Conservation (phyloP, 2,797 vertebrate species). For the Nyctalus aviator region DNA sequence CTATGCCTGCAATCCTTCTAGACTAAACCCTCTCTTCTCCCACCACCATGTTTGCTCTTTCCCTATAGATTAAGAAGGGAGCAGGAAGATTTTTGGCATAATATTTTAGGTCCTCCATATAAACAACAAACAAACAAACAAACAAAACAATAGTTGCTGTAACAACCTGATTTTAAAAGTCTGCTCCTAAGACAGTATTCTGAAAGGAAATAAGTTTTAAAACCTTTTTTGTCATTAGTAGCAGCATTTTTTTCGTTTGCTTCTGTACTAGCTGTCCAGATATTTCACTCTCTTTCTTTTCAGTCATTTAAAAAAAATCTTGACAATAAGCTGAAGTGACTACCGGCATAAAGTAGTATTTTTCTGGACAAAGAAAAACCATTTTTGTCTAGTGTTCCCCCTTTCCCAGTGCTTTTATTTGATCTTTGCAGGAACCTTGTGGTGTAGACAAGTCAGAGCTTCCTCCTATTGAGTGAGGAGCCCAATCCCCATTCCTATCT, state of each 20-base stretch:
- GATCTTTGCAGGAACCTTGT: background rate
- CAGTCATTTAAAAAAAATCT: background rate
- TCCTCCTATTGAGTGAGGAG: background rate
- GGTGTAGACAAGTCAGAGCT: background rate
- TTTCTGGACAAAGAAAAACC: background rate
- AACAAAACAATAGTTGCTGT: background rate
- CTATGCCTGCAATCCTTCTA: background rate
- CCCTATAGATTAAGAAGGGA: background rate
- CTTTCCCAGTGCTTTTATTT: constrained; percentile 17
- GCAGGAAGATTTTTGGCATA: background rate
- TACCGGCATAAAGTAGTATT: background rate
- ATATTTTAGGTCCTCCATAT: background rate
- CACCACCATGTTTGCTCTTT: background rate
- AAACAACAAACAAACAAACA: no score
- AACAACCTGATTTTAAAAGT: background rate
- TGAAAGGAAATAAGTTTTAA: constrained; percentile 25
- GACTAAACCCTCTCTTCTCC: background rate
- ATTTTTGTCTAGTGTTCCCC: background rate
- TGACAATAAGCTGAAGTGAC: background rate
- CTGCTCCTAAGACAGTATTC: background rate
- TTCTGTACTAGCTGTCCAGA: background rate
- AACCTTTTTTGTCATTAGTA: background rate
- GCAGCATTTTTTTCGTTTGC: background rate
- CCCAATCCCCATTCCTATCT: background rate
- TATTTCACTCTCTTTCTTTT: background rate